Evolutionary conservation across 2,888 invertebrate genomes (phyloP), one percentile per base, ranked within the genome.

Genomic region (Plagodis pulveraria): DNA sequence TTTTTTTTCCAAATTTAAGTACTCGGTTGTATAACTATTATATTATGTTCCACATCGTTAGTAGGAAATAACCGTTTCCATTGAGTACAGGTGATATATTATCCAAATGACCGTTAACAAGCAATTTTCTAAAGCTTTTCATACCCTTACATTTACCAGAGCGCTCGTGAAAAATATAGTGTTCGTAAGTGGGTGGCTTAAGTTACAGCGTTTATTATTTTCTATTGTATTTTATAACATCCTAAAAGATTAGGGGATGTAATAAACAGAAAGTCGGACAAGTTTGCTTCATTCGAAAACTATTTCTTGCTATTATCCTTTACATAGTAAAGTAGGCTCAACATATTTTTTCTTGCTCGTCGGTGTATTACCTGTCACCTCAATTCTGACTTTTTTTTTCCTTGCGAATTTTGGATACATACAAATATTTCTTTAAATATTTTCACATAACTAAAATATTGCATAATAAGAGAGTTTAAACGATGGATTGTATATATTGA

Each of bases 101-200:
- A 68, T 66, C 64, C 63, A 68, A 65, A 63, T 64, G 63, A 66
- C 64, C 65, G 62, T 63, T 70, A 67, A 66, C 66, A 65, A 65
- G 66, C 65, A 61, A 68, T 65, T 68, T 67, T 64, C 60, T 64
- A 58, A 56, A 66, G 62, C 68, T 61, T 63, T 67, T 67, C 59
- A 67, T 58, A 58, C 56, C 60, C 55, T 53, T 47, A 61, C 68
- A 57, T 62, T 62, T 62, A 62, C 53, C 60, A 50, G 55, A 33
- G 62, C 44, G 50, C 49, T 50, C 55, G 46, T 47, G 60, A 63
- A 67, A 64, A 69, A 73, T 73, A 72, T 70, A 66, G 71, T 62
- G 62, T 57, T 53, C 22, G 45, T 11, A 32, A 11, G 54, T 42
- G 58, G 61, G 58, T 0, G 69, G 69, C 34, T 36, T 11, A 12